phyloP scores from a whole-genome alignment of 1,140 invertebrate genomes.

The Drosophila takahashii region DNA sequence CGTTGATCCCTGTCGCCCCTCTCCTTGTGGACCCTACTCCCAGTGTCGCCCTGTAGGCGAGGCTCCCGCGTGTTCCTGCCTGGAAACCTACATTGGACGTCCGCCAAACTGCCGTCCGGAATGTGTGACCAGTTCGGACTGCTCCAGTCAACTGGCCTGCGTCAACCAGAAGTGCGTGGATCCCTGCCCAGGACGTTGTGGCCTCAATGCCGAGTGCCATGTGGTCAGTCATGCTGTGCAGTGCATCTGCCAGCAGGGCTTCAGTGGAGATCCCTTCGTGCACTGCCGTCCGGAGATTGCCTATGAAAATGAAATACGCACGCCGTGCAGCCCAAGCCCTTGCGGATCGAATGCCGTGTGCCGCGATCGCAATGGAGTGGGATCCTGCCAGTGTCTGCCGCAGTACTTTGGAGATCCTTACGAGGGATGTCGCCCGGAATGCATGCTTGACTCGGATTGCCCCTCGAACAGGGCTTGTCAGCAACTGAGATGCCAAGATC shows the following conservation, averaged over 20 bases:
- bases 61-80: constrained; percentile 90
- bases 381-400: constrained; percentile 89
- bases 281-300: constrained; percentile 86
- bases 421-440: constrained; percentile 90
- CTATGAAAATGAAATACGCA: constrained; percentile 78
- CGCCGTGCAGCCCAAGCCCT: constrained; percentile 89
- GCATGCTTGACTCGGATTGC: constrained; percentile 88
- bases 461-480: constrained; percentile 89
- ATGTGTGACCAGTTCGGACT: constrained; percentile 92
- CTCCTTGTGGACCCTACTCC: constrained; percentile 90
- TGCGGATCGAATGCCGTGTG: constrained; percentile 91
- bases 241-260: constrained; percentile 91
- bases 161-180: constrained; percentile 92
- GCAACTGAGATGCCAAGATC: constrained; percentile 89
- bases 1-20: constrained; percentile 89
- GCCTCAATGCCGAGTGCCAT: constrained; percentile 91
- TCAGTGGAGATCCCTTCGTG: constrained; percentile 90
- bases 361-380: constrained; percentile 88
- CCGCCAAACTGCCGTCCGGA: constrained; percentile 92
- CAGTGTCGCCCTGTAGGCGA: constrained; percentile 87
- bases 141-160: constrained; percentile 90
- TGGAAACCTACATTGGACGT: constrained; percentile 90
- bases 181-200: constrained; percentile 92
- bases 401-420: constrained; percentile 92
- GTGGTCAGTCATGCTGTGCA: constrained; percentile 91